Base-by-base conservation (phyloP, 1,140 invertebrate species). In the Acromyrmex charruanus region DNA sequence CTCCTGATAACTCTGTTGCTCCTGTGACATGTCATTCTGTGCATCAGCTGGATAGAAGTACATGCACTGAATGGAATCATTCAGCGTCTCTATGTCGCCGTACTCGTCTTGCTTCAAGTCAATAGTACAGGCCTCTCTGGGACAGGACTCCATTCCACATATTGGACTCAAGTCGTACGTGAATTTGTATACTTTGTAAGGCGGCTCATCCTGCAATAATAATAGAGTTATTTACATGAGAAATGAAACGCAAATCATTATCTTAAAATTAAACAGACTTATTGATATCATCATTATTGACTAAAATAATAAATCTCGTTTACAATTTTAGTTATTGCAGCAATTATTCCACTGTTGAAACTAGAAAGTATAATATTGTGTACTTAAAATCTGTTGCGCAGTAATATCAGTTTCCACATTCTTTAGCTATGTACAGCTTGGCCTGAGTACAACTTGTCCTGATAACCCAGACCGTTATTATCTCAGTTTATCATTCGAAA, bases 31-130 rank as follows among this genome's bases (percentile, higher is more conserved):
- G 9, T 90, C 88, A 59, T 92, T 77, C 14, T 91, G 91, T 4
- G 77, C 59, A 1, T 77, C 89, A 69, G 94, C 90, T 0, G 91
- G 89, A 74, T 92, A 91, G 9, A 92, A 77, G 85, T 93, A 92
- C 87, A 89, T 90, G 59, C 94, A 95, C 77, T 94, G 91, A 61
- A 94, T 93, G 2, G 94, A 93, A 71, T 92, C 88, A 6, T 82
- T 49, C 10, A 93, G 53, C 18, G 93, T 88, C n/a, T 91, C 86
- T 31, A 94, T 90, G 0, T 91, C 79, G n/a, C 92, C 92, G 14
- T 74, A 61, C 49, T 92, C 89, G 10, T 93, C 82, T 71, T 95
- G 92, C 7, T 92, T 92, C 1, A 95, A 49, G 25, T 95, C 93
- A 6, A 95, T 88, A 0, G 90, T 90, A 74, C 95, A 95, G 5